Conservation (phyloP, 2,888 invertebrate species). For the Harpalus rubripes region DNA sequence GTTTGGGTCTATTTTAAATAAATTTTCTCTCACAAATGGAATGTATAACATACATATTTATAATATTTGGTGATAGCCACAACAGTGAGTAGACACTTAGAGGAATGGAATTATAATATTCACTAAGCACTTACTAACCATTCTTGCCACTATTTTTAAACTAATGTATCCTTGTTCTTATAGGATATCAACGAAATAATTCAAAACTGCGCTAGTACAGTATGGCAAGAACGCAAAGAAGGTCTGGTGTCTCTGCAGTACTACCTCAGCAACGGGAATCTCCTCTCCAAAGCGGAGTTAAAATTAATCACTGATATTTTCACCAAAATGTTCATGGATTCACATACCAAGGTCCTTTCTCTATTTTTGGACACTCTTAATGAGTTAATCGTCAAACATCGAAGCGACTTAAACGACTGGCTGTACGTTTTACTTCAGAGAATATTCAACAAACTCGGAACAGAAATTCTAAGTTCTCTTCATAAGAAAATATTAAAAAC, state of each 20-base stretch:
- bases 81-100: slow-evolving; percentile 16
- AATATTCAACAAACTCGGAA: slow-evolving; percentile 92
- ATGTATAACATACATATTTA: background rate
- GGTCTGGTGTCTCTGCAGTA: slow-evolving; percentile 88
- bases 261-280: slow-evolving; percentile 85
- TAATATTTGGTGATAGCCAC: background rate
- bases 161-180: slow-evolving; percentile 70
- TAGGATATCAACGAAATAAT: slow-evolving; percentile 93
- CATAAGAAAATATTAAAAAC: slow-evolving; percentile 94
- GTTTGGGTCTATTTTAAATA: background rate
- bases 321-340: slow-evolving; percentile 98
- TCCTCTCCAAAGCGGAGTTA: slow-evolving; percentile 85
- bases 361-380: slow-evolving; percentile 95
- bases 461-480: slow-evolving; percentile 94
- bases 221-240: slow-evolving; percentile 97
- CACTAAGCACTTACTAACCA: slow-evolving; percentile 35
- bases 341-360: slow-evolving; percentile 95
- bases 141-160: background rate
- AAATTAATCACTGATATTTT: slow-evolving; percentile 94
- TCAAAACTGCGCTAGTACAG: slow-evolving; percentile 91
- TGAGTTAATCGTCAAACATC: slow-evolving; percentile 92
- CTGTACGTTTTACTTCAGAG: slow-evolving; percentile 90
- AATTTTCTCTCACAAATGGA: background rate
- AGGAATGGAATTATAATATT: slow-evolving; percentile 19
- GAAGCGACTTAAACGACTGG: slow-evolving; percentile 94